Evolutionary conservation across 1,140 invertebrate genomes (phyloP).

Genomic region (Rhagoletis zephyria): DNA sequence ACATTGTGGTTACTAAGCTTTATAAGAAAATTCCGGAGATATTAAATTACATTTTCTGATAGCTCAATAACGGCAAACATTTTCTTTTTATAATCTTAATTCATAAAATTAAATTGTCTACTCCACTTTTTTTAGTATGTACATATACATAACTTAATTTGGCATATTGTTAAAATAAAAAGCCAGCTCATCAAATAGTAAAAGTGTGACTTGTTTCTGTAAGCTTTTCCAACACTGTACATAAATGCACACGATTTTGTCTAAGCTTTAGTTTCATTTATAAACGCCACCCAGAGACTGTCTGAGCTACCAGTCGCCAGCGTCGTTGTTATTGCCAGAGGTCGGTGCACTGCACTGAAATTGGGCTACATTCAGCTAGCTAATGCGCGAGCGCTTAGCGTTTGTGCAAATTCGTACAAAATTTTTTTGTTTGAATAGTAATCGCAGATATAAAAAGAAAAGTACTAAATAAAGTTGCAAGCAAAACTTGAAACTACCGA

Average conservation of each 20-base stretch:
- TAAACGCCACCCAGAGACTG: slow-evolving; percentile 10
- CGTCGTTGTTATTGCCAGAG: neutral
- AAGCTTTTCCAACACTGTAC: neutral
- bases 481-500: slow-evolving; percentile 15
- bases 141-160: too few relatives aligned
- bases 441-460: neutral
- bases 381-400: slow-evolving; percentile 17
- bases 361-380: slow-evolving; percentile 38
- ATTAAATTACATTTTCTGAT: too few relatives aligned
- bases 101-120: too few relatives aligned
- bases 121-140: too few relatives aligned
- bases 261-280: slow-evolving; percentile 2
- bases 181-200: too few relatives aligned
- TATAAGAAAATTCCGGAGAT: too few relatives aligned
- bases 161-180: too few relatives aligned
- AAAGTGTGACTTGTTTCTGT: too few relatives aligned
- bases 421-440: slow-evolving; percentile 7
- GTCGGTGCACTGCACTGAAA: slow-evolving; percentile 40
- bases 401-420: slow-evolving; percentile 23
- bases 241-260: neutral
- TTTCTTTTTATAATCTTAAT: too few relatives aligned
- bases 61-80: too few relatives aligned
- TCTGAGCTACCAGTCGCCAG: slow-evolving; percentile 6
- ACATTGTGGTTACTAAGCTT: too few relatives aligned
- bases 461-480: neutral